A percentile compares a stretch with the other conserved stretches of the same genome.
These are phyloP conservation scores for Panagrolaimus sp. DNA, from an alignment of 1,140 invertebrate genomes.

Conservation along the genomic window DNA sequence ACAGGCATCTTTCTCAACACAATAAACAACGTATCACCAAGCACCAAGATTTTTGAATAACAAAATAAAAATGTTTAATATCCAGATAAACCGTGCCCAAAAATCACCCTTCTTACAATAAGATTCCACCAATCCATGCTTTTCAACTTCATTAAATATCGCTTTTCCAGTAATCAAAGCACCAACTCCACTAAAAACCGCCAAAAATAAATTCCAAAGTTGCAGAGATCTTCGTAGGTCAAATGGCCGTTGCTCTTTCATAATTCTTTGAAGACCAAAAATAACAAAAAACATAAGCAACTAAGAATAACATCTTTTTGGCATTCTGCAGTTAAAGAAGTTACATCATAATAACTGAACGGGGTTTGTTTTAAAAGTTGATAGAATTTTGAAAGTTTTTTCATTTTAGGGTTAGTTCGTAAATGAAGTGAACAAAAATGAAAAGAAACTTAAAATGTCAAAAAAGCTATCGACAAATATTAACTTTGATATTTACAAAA, in stretches of 20 bases:
- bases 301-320: conserved; percentile 33
- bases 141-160: conserved; percentile 48
- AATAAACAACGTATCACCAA: conserved; percentile 55
- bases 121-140: conserved; percentile 68
- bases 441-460: too few relatives aligned
- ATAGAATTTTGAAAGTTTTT: too few relatives aligned
- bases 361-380: conserved; percentile 1
- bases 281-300: conserved; percentile 46
- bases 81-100: conserved; percentile 73
- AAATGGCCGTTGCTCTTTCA: conserved; percentile 37
- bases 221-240: conserved; percentile 68
- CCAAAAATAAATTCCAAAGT: conserved; percentile 83
- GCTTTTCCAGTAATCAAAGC: conserved; percentile 60
- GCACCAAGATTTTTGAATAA: conserved; percentile 56
- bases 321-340: conserved; percentile 21
- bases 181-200: conserved; percentile 75
- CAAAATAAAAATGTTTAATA: conserved; percentile 63
- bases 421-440: too few relatives aligned
- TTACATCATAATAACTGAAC: conserved; percentile 32
- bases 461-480: too few relatives aligned
- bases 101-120: conserved; percentile 80
- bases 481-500: too few relatives aligned
- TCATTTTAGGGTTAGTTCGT: too few relatives aligned
- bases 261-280: conserved; percentile 37
- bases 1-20: conserved; percentile 54